Evolutionary conservation across 2,888 invertebrate species (phyloP), one percentile per base, ranked within the genome.

Genomic region (Aradus depressus): DNA sequence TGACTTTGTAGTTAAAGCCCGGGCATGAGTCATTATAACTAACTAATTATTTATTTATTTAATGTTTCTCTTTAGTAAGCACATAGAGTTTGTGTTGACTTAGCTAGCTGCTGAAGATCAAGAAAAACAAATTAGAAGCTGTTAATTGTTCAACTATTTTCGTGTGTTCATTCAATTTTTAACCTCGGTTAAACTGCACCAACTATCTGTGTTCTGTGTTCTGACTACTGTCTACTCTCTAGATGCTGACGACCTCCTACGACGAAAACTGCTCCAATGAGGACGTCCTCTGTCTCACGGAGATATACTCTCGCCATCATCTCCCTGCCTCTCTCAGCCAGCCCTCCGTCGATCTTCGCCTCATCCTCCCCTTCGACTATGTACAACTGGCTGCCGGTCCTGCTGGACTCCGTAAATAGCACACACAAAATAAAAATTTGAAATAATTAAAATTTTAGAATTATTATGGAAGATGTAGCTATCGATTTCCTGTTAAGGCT

Each of bases 281-380:
- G 5, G 45, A 45, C 10, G 25, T 34, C 2, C 16, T 56, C 18
- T 56, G 55, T 32, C 53, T 56, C 19, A 21, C 23, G 19, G 43
- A 56, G n/a, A 53, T 56, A 19, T 32, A 22, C 23, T 56, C 55
- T 16, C 18, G 51, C n/a, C 35, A 53, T 26, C 45, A 51, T 10
- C 26, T 53, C 10, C 44, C 42, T 16, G 32, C 35, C 32, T 38
- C 31, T 51, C 66, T 82, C 44, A 65, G 69, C 10, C 65, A 64
- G 38, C 62, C 62, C 8, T 63, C 64, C 18, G 68, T 73, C 22
- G 75, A 79, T 60, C 68, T 74, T 57, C 73, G 70, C 57, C 73
- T 84, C 62, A 82, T 79, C 67, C 70, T 85, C 60, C 77, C 79
- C 44, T 82, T 82, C 65, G 81, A 80, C 67, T 80, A 68, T 51